phyloP scores from a whole-genome alignment of 2,888 invertebrate species.

The Spodoptera exigua region DNA sequence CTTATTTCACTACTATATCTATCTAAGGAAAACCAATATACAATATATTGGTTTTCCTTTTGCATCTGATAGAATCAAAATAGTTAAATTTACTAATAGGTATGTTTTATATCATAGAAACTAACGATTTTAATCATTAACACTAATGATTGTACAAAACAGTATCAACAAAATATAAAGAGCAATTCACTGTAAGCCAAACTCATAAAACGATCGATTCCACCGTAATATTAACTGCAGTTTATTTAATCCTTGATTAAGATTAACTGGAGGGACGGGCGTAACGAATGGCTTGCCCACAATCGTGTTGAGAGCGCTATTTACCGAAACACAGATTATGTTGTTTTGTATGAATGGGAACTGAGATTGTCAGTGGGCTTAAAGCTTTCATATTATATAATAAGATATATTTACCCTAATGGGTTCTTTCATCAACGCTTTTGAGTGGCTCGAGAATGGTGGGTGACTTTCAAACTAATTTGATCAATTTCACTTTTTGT shows the following conservation, averaged over 20 bases:
- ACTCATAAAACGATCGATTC: slow-evolving; percentile 9
- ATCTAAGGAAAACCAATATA: too few species aligned
- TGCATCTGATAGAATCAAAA: too few species aligned
- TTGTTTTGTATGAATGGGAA: slow-evolving; percentile 21
- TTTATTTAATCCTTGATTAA: slow-evolving; percentile 41
- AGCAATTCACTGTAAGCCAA: background rate
- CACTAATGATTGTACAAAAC: background rate
- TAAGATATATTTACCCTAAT: background rate
- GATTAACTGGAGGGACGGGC: slow-evolving; percentile 25
- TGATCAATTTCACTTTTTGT: too few species aligned
- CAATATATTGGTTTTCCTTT: too few species aligned
- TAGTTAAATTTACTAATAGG: too few species aligned
- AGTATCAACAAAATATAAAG: background rate
- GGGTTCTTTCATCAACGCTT: background rate
- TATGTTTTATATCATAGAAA: too few species aligned
- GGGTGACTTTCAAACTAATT: too few species aligned
- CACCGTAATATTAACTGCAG: slow-evolving; percentile 31
- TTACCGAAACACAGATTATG: slow-evolving; percentile 25
- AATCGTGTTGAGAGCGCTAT: slow-evolving; percentile 30
- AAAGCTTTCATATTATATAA: slow-evolving; percentile 18
- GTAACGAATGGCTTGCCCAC: slow-evolving; percentile 25
- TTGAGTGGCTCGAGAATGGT: background rate
- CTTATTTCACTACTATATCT: too few species aligned
- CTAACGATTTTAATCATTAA: too few species aligned
- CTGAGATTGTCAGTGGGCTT: background rate